Base-by-base conservation (phyloP, 2,888 invertebrate genomes). In the Smittia sp. region DNA sequence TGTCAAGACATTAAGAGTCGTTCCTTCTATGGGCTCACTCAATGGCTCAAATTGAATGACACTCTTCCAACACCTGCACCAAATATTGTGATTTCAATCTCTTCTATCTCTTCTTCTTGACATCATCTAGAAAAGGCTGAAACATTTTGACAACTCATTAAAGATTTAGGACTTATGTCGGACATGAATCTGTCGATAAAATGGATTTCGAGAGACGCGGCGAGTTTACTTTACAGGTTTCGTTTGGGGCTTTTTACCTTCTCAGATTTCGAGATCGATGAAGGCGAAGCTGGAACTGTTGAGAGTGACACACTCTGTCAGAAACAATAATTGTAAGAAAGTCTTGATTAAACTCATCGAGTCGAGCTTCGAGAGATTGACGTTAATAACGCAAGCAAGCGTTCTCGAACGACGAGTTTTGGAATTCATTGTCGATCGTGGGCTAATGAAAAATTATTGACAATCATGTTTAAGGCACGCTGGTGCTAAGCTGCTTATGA, bases 131-230 rank as follows among this genome's bases (percentile, higher is more conserved):
- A 20, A 20, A 20, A 68, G 41, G 20, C 32, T 65, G 32, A 69
- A 72, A 72, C 72, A 62, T 72, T 72, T 72, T 72, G 72, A 72
- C 72, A 72, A 72, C 72, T 72, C 72, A 72, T 72, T 72, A 72
- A 22, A 72, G 72, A 62, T 72, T 72, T 72, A 72, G 52, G 52
- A 54, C 52, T 54, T 54, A 52, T 39, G 39, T 67, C 41, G n/a
- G 67, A 41, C 67, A 67, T 67, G 67, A 46, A 27, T 22, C 39
- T 67, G 39, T 67, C 41, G 67, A 67, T 39, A 67, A 66, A 15
- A 4, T 32, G 18, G 39, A 67, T 15, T 66, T 38, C 25, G 66
- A 66, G 18, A 22, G 66, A 66, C 66, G 25, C 22, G 38, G 7
- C 24, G 41, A 15, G 22, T 20, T 11, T 39, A 15, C 15, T 13